These are phyloP conservation scores for Oreochromis grahami DNA, from an alignment of 2,797 vertebrate genomes.

Conservation along the genomic window DNA sequence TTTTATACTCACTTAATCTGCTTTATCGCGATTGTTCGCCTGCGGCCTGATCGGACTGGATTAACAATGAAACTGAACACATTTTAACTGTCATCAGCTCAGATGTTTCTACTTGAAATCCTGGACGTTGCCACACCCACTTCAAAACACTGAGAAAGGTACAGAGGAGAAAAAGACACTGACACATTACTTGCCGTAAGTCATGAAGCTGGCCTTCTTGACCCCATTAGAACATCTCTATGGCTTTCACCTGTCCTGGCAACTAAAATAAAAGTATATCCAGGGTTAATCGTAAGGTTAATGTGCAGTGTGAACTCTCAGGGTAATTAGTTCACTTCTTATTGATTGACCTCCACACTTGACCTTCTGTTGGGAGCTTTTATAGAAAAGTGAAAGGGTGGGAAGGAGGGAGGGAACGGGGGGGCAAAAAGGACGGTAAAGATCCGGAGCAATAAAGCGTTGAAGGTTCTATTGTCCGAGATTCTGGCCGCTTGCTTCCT, in stretches of 20 bases:
- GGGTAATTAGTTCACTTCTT: slow-evolving; percentile 59
- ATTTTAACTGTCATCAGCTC: background rate
- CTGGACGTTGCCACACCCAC: background rate
- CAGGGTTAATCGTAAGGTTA: slow-evolving; percentile 41
- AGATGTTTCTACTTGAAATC: background rate
- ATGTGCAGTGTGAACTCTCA: slow-evolving; percentile 25
- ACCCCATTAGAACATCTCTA: slow-evolving; percentile 5
- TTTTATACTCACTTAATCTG: background rate
- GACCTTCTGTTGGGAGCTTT: slow-evolving; percentile 43
- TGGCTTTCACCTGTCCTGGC: background rate
- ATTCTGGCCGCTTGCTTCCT: background rate
- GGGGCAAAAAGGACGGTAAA: background rate
- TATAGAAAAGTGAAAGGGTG: slow-evolving; percentile 11
- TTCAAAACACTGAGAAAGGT: background rate
- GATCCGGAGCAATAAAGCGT: background rate
- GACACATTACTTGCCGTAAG: background rate
- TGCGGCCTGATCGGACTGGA: background rate
- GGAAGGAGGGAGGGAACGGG: background rate
- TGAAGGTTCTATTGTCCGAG: background rate
- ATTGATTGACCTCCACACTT: slow-evolving; percentile 56
- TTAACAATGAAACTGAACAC: background rate
- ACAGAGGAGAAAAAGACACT: background rate
- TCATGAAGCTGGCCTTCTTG: background rate
- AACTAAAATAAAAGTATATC: background rate
- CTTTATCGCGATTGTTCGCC: background rate